Percentiles rank a stretch among this genome's conserved stretches.
Conservation (phyloP, 1,140 invertebrate genomes). For the Neodiprion lecontei region DNA sequence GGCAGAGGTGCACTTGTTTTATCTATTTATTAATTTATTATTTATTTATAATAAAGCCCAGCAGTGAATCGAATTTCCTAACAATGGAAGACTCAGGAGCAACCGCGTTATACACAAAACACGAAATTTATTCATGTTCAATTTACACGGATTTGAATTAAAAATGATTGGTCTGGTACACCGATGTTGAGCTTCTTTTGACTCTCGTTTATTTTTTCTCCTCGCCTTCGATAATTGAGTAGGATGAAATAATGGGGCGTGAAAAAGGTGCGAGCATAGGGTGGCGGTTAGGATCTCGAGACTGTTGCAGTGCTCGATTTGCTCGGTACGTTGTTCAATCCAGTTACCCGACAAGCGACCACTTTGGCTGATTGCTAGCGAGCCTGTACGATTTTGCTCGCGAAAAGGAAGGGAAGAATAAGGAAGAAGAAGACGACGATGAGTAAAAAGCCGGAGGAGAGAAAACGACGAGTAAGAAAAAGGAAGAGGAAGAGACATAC, state of each 20-base stretch:
- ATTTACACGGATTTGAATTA: no score
- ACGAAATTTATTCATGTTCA: no score
- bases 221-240: no score
- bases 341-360: not conserved
- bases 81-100: no score
- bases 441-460: not conserved
- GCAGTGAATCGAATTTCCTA: no score
- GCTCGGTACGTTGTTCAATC: not conserved
- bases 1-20: no score
- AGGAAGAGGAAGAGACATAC: slow-evolving; percentile 18
- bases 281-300: not conserved
- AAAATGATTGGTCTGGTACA: no score
- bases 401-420: not conserved
- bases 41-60: no score
- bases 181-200: no score
- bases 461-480: slow-evolving; percentile 19
- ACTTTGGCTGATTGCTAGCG: not conserved
- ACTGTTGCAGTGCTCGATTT: not conserved
- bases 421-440: not conserved
- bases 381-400: not conserved
- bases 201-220: no score
- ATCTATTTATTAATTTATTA: no score
- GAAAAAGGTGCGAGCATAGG: not conserved
- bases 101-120: no score
- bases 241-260: not conserved